Evolutionary conservation across 1,140 invertebrate genomes (phyloP), one percentile per base, ranked within the genome.

Genomic region (Plutomurus gul): DNA sequence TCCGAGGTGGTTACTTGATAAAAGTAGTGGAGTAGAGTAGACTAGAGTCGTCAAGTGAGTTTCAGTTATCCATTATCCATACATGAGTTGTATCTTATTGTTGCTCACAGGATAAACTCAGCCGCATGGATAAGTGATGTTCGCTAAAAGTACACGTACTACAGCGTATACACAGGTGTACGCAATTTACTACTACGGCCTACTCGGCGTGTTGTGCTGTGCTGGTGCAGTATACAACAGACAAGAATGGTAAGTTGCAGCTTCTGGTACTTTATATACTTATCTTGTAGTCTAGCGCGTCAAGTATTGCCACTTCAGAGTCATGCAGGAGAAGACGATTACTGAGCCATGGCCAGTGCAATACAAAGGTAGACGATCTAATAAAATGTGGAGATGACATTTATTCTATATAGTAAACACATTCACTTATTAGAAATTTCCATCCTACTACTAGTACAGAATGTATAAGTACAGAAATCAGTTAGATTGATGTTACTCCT

Each of bases 361-460:
- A 30, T 30, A 30, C 10, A 10, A 18, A 43, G 70, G 70, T 73
- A 46, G 70, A 73, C 70, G 70, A 73, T 73, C 70, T 73, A 73
- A 73, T 73, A 73, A 73, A 73, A 73, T 46, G 18, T 39, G 70
- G 20, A 43, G 37, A 73, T 46, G 70, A 73, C 70, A 73, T 73
- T 73, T 73, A 73, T 73, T 43, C 70, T 22, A n/a, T n/a, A n/a
- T n/a, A 73, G 37, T 36, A 30, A 65, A 36, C 56, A 65, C 30
- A 30, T 65, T 65, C 13, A 65, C 27, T n/a, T 30, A 65, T 65
- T 65, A 65, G 30, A 30, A 65, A 73, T 46, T 43, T 73, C 43
- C 40, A 73, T 43, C 70, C n/a, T n/a, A n/a, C n/a, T n/a, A n/a
- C n/a, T n/a, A n/a, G n/a, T n/a, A n/a, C n/a, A n/a, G n/a, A n/a